Conservation (phyloP, 2,113 vertebrate species). For the Muntiacus reevesi region DNA sequence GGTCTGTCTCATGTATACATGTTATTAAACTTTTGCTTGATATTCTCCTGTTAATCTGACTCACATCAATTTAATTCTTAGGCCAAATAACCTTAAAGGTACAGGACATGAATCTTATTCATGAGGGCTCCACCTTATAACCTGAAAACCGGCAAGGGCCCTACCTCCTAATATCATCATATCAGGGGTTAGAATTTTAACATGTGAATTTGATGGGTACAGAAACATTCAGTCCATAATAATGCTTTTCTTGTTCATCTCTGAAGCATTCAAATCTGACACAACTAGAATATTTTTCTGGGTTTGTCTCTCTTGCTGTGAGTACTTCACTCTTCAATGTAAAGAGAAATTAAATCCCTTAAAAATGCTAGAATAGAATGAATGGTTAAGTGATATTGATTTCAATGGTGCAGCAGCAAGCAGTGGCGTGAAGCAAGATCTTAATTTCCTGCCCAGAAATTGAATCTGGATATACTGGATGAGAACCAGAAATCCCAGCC, state of each 20-base stretch:
- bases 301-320: background rate
- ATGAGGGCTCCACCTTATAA: background rate
- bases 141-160: background rate
- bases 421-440: background rate
- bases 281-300: background rate
- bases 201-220: background rate
- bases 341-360: background rate
- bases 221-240: background rate
- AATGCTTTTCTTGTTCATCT: background rate
- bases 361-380: background rate
- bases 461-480: background rate
- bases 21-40: background rate
- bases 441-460: background rate
- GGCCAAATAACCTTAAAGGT: background rate
- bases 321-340: background rate
- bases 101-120: background rate
- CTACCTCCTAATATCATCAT: background rate
- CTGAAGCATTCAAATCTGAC: background rate
- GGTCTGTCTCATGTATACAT: background rate
- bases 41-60: background rate
- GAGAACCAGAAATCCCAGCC: background rate
- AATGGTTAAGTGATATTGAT: background rate
- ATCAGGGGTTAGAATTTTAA: background rate
- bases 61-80: background rate
- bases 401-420: background rate